Base-by-base conservation (phyloP, 2,888 invertebrate species). In the Cosmia trapezina region DNA sequence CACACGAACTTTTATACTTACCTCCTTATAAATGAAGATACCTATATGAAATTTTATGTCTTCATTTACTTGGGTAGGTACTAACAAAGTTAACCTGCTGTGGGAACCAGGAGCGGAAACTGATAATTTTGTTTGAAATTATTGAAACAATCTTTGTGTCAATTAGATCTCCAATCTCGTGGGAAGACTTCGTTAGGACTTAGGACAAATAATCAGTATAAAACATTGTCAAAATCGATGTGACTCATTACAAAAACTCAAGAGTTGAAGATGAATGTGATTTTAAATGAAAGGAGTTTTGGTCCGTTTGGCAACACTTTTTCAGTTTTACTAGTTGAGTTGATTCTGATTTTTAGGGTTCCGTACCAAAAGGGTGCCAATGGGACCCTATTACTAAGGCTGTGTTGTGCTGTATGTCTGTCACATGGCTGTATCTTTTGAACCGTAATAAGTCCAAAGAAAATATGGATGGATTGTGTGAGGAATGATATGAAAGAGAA, bases 141-240 rank as follows among this genome's bases (percentile, higher is more conserved):
- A 76, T 66, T 28, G 37, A 41, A 53, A 60, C 59, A 76, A 76
- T 74, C 45, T 53, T 75, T 47, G 8, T 53, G 45, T 74, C 41
- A 76, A 47, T 67, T 59, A 53, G 51, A 47, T 67, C 45, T 53
- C 5, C 7, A 41, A 66, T 76, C 67, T 67, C 59, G 47, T 76
- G 76, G 41, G 53, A 76, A 67, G 28, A 19, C 28, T 1, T 47
- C 51, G 76, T 47, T 53, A 14, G 11, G 28, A 12, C 28, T 57
- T 45, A 14, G 9, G 33, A 17, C 17, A 1, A 28, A 59, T 45
- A n/a, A n/a, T 57, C 33, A 51, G 6, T 49, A 17, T 22, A 19
- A 6, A 14, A 70, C 12, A 14, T 45, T 41, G 28, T 17, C 3
- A 14, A 68, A 41, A 41, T 14, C 17, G 1, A 19, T 41, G 22